Evolutionary conservation across 92 coral and sea anemone genomes (phyloP).

Genomic region (Phymanthus crucifer): DNA sequence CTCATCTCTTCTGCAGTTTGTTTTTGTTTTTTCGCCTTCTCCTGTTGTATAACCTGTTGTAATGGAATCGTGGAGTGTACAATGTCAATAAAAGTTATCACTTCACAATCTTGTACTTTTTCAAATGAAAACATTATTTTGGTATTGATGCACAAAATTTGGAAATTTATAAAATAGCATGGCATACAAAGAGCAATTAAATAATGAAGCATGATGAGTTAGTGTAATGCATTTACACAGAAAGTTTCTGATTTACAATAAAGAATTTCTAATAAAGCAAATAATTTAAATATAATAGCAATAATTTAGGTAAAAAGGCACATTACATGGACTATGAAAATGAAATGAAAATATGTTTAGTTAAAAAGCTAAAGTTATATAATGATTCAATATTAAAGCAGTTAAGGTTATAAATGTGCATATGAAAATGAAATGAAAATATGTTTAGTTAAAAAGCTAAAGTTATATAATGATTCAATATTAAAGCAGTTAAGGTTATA

Average conservation of each 20-base stretch:
- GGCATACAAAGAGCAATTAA: neutral
- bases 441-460: neutral
- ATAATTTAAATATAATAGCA: neutral
- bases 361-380: neutral
- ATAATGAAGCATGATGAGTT: neutral
- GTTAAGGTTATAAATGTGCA: neutral
- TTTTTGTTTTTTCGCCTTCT: constrained; percentile 22
- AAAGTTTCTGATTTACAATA: neutral
- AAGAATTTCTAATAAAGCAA: neutral
- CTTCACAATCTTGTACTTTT: constrained; percentile 8
- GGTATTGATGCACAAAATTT: neutral
- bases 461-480: neutral
- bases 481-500: neutral
- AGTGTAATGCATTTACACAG: constrained; percentile 6
- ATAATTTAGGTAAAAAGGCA: neutral
- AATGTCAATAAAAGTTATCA: constrained; percentile 4
- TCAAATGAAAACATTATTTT: constrained; percentile 6
- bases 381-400: neutral
- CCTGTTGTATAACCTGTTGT: neutral
- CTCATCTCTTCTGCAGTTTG: constrained; percentile 23
- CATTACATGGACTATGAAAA: neutral
- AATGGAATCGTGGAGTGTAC: constrained; percentile 5
- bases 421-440: neutral
- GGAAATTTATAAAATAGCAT: neutral
- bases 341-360: neutral